Conservation (phyloP, 2,797 vertebrate genomes). For the Muscicapa striata region DNA sequence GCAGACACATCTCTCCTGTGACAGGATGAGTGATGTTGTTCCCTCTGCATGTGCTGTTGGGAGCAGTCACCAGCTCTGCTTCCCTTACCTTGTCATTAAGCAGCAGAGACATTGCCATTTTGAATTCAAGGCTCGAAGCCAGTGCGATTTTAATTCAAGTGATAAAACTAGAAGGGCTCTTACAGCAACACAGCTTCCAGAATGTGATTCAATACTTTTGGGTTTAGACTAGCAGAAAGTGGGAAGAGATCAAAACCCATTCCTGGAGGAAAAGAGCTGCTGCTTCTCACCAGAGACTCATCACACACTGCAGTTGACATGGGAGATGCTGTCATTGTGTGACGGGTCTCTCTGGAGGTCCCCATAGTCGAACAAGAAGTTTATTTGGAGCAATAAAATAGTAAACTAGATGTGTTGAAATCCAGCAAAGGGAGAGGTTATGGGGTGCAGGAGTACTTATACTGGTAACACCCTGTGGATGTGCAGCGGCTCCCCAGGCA, state of each 20-base stretch:
- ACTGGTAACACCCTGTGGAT: not conserved
- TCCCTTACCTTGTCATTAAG: not conserved
- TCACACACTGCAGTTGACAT: not conserved
- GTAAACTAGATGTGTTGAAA: not conserved
- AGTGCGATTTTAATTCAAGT: not conserved
- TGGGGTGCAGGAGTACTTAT: not conserved
- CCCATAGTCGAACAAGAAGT: not conserved
- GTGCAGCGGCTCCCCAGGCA: not conserved
- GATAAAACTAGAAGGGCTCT: not conserved
- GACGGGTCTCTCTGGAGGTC: not conserved
- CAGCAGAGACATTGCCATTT: not conserved
- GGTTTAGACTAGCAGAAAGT: not conserved
- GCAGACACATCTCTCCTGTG: not conserved
- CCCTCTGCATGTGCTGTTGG: not conserved
- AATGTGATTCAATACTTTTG: not conserved
- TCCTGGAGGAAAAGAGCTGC: not conserved
- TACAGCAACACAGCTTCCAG: not conserved
- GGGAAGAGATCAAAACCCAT: slow-evolving; percentile 22
- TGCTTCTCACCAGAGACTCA: not conserved
- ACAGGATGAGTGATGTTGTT: not conserved
- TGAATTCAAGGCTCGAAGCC: not conserved
- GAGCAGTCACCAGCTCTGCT: not conserved
- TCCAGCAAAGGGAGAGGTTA: not conserved
- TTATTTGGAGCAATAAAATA: not conserved
- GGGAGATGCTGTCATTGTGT: not conserved